Base-by-base conservation (phyloP, 1,140 invertebrate species). In the Heliothis subflexa region DNA sequence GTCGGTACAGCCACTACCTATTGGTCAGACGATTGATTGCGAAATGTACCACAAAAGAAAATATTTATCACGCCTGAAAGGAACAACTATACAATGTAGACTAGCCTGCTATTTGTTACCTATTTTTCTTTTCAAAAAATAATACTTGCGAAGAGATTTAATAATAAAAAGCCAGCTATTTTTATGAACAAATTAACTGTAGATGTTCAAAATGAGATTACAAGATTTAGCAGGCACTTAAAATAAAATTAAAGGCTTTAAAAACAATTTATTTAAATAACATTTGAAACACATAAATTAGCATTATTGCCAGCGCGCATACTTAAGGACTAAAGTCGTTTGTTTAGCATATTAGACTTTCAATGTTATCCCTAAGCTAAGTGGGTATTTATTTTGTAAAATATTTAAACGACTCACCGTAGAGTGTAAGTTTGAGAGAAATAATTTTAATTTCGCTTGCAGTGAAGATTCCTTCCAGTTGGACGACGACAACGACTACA, bases 261-360 rank as follows among this genome's bases (percentile, higher is more conserved):
- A 59, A 74, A 74, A 74, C 71, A 59, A 74, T 74, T 61, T 61
- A 74, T 74, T 61, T 71, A 61, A 74, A 49, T 59, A 74, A 74
- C 71, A 74, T 40, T 61, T 21, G 12, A 21, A 61, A 74, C 12
- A 59, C 71, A 74, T 74, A 74, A 74, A 74, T 74, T 61, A 59
- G 45, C 55, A 74, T 74, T 61, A 61, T 74, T 49, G 55, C 45
- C 18, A 55, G 40, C 71, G 47, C 40, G 61, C 55, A 74, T 59
- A 61, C 71, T 74, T 61, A 61, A 74, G 40, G 40, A 47, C 71
- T 74, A 59, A 50, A 59, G 62, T 61, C 71, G 71, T 74, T 73
- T 73, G 55, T 73, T 71, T 54, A 54, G 68, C 68, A 49, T 61
- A 74, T 61, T 61, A 74, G 52, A 72, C 45, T 74, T 74, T 47